Base-by-base conservation (phyloP, 2,113 vertebrate species). In the Struthidea cinerea region DNA sequence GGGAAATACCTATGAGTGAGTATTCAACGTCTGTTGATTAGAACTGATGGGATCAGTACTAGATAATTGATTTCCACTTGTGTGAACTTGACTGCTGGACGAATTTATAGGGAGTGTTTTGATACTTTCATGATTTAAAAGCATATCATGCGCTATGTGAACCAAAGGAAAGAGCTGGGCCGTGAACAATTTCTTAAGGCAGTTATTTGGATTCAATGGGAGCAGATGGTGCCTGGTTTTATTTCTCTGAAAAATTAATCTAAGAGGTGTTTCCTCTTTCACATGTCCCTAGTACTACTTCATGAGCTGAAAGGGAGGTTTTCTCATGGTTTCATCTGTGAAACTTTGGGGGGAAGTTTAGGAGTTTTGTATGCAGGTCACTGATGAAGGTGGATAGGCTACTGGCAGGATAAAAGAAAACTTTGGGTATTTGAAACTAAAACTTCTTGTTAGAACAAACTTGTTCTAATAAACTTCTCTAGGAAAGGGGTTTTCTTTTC, bases 51-150 rank as follows among this genome's bases (percentile, higher is more conserved):
- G 50, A 59, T 79, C 74, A 89, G 27, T 42, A 65, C 26, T 13
- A 59, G 20, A 24, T 86, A 83, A 90, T 80, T 85, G 76, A 86
- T 84, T 96, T 94, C 22, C 18, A 53, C 13, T 75, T 70, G 26
- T 77, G 30, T 50, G 7, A 39, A 71, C n/a, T 44, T 91, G 33
- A 84, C 59, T 81, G 13, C 30, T 74, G 49, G 16, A 63, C 59
- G 50, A 41, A 24, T 85, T 83, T 55, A 39, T 88, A 50, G 30
- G 30, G 14, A 46, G 52, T 56, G 8, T 57, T 65, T 64, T 71
- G 57, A 73, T 71, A 60, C 17, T 57, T 77, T 27, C 7, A 47
- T 44, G 56, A 79, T 90, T 89, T 92, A 16, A 75, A 86, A 84
- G 56, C 13, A 6, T 47, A 15, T 33, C 3, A 28, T 56, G 49